Conservation (phyloP, 2,888 invertebrate species). For the Bugula neritina region DNA sequence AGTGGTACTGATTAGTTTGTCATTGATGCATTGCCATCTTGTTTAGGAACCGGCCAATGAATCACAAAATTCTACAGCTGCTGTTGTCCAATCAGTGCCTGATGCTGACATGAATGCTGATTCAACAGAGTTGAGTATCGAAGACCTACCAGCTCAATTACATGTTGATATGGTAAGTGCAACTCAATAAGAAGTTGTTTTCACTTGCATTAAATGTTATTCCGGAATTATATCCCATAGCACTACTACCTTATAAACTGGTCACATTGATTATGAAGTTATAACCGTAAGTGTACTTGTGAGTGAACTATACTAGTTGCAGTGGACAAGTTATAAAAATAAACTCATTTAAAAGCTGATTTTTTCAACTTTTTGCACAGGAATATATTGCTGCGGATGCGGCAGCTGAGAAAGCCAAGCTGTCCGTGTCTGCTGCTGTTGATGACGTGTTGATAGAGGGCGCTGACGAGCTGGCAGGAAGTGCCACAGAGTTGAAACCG, state of each 20-base stretch:
- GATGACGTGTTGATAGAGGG: neutral
- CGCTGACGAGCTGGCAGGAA: neutral
- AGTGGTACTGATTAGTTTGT: too few relatives aligned
- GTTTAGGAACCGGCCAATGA: too few relatives aligned
- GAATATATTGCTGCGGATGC: too few relatives aligned
- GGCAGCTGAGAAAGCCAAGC: neutral
- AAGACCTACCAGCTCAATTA: conserved; percentile 12
- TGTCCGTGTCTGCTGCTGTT: neutral
- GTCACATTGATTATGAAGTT: neutral
- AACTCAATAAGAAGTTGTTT: neutral
- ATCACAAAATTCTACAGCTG: too few relatives aligned
- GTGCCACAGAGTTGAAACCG: neutral
- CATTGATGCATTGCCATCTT: too few relatives aligned
- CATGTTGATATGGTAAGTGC: conserved; percentile 23
- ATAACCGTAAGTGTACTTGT: too few relatives aligned
- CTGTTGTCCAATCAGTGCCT: too few relatives aligned
- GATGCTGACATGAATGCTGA: too few relatives aligned
- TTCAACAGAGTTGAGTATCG: neutral
- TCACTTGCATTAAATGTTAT: neutral
- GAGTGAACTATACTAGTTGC: too few relatives aligned
- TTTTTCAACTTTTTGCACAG: too few relatives aligned
- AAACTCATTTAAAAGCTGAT: too few relatives aligned
- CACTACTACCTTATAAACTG: neutral
- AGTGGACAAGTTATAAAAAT: too few relatives aligned
- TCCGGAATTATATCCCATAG: neutral